phyloP scores from a whole-genome alignment of 2,113 vertebrate genomes.

The Gavia stellata region DNA sequence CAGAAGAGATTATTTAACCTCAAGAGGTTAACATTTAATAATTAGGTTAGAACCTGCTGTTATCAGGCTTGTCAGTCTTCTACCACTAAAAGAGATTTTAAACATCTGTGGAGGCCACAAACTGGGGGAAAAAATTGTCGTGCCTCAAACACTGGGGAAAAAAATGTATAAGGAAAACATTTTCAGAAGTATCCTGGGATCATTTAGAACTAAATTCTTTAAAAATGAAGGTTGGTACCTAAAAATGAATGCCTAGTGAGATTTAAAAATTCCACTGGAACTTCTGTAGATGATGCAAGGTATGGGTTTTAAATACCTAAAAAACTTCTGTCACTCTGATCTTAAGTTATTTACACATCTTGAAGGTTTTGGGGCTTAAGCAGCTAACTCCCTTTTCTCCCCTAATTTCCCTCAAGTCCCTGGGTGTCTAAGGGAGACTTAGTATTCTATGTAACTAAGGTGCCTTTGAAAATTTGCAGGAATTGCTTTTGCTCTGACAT shows the following conservation, averaged over 20 bases:
- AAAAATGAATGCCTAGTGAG: not conserved
- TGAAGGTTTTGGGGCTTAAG: not conserved
- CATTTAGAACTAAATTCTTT: not conserved
- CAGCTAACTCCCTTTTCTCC: not conserved
- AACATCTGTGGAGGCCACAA: not conserved
- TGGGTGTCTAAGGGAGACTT: not conserved
- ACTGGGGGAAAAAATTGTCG: not conserved
- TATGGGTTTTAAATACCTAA: not conserved
- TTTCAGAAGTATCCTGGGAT: not conserved
- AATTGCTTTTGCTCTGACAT: not conserved
- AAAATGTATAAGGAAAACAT: not conserved
- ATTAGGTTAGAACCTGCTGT: conserved; percentile 21
- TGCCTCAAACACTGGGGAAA: not conserved
- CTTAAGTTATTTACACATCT: not conserved
- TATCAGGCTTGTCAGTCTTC: conserved; percentile 2
- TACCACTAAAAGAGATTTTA: not conserved
- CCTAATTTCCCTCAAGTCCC: not conserved
- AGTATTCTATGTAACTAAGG: not conserved
- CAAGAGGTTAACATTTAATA: conserved; percentile 21
- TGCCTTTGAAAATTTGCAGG: not conserved
- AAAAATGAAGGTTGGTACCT: not conserved
- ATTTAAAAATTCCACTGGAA: not conserved
- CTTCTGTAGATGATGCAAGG: not conserved
- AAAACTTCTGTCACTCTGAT: not conserved
- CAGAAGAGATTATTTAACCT: conserved; percentile 68